These are phyloP conservation scores for Limenitis arthemis DNA, from an alignment of 2,888 invertebrate genomes.

Conservation along the genomic window DNA sequence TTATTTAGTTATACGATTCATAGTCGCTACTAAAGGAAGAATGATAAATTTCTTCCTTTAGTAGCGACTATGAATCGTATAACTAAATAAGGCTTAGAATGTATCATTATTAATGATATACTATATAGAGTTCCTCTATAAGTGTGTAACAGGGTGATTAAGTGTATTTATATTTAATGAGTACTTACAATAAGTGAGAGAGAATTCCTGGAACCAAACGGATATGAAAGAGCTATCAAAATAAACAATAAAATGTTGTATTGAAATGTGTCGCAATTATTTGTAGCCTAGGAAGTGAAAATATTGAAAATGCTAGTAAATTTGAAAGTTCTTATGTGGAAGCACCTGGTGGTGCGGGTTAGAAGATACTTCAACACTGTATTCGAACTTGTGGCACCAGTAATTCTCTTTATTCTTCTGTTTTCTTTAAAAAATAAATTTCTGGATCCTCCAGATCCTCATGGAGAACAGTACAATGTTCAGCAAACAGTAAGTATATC, in stretches of 20 bases:
- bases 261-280: not conserved
- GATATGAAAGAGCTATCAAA: too few relatives aligned
- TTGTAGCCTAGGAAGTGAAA: not conserved
- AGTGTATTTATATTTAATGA: too few relatives aligned
- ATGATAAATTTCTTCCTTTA: too few relatives aligned
- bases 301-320: constrained; percentile 26
- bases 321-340: constrained; percentile 39
- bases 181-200: too few relatives aligned
- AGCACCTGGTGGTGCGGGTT: constrained; percentile 37
- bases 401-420: constrained; percentile 30
- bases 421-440: constrained; percentile 1
- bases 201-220: too few relatives aligned
- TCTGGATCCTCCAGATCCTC: not conserved
- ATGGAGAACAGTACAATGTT: not conserved
- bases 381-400: constrained; percentile 33
- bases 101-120: too few relatives aligned
- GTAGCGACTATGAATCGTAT: too few relatives aligned
- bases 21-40: too few relatives aligned
- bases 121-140: too few relatives aligned
- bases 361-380: constrained; percentile 35
- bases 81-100: too few relatives aligned
- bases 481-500: constrained; percentile 11
- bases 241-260: not conserved
- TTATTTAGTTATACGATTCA: too few relatives aligned
- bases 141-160: too few relatives aligned